Percentiles rank a stretch among this genome's conserved stretches.
Evolutionary conservation across 2,888 invertebrate species (phyloP).

Genomic region (Melinaea marsaeus): DNA sequence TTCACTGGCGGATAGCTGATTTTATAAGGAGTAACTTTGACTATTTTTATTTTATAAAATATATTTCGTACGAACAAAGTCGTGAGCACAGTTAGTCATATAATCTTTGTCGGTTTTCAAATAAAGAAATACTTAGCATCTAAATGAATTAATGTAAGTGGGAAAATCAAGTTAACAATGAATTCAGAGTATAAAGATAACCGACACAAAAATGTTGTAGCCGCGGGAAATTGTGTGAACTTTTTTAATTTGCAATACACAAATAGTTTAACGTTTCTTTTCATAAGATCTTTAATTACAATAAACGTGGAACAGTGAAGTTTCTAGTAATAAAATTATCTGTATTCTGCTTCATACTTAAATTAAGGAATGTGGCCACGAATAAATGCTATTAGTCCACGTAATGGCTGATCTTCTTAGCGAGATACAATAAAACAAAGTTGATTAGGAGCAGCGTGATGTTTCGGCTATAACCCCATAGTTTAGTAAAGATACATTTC

Average conservation of each 20-base stretch:
- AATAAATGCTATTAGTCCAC: slow-evolving; percentile 53
- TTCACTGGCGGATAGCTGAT: too few relatives aligned
- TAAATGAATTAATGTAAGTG: slow-evolving; percentile 27
- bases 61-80: too few relatives aligned
- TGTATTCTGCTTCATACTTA: slow-evolving; percentile 22
- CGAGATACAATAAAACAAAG: slow-evolving; percentile 54
- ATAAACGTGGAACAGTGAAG: slow-evolving; percentile 24
- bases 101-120: too few relatives aligned
- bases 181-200: slow-evolving; percentile 26
- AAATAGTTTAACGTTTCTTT: slow-evolving; percentile 26
- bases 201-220: slow-evolving; percentile 28
- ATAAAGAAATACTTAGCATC: slow-evolving; percentile 7
- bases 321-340: slow-evolving; percentile 29
- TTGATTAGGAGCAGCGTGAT: slow-evolving; percentile 52
- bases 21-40: too few relatives aligned
- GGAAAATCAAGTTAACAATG: slow-evolving; percentile 28
- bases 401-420: slow-evolving; percentile 44
- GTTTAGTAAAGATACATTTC: slow-evolving; percentile 38
- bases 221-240: slow-evolving; percentile 30
- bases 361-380: slow-evolving; percentile 35
- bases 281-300: slow-evolving; percentile 23
- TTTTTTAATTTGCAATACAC: slow-evolving; percentile 27
- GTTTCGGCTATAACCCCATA: slow-evolving; percentile 43
- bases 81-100: too few relatives aligned
- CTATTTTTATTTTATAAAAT: too few relatives aligned